Evolutionary conservation across 2,888 invertebrate species (phyloP), one percentile per base, ranked within the genome.

Genomic region (Polyommatus icarus): DNA sequence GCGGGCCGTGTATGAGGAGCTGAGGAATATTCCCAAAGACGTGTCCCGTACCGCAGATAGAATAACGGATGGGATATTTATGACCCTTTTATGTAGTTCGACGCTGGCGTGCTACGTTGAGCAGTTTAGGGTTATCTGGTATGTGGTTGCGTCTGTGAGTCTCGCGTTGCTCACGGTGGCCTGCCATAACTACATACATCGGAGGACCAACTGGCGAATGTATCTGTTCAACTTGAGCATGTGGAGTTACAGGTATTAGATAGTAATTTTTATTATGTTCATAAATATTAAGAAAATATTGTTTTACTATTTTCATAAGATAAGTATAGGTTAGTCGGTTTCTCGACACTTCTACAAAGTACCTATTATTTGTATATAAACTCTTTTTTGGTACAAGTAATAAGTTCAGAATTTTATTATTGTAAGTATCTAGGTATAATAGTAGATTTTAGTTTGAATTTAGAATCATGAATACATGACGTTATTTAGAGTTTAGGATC

Each of bases 101-200:
- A 85, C 84, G 3, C 79, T 90, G 57, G 81, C 87, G 24, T 86
- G 85, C 71, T 88, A 85, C 83, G 78, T 85, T 12, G 82, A 84
- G 40, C 84, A 87, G 77, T 83, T 82, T 82, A 86, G 84, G 82
- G 79, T 84, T n/a, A 84, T 84, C 12, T 86, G 93, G 61, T 95
- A 91, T 73, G 77, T 90, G 18, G 61, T 95, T 40, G 94, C 95
- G 29, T 97, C 96, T 0, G 78, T 95, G 3, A 89, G 95, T 2
- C 86, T 97, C 1, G 91, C 95, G 0, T 95, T 96, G 93, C 91
- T 95, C 0, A 90, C 95, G 0, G 94, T 96, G 15, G 93, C 95
- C 2, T 95, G 96, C 0, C 98, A 98, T 86, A 98, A 97, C 86
- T 98, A 96, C 85, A 96, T 97, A 83, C 98, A 98, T 85, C 95